phyloP scores from a whole-genome alignment of 2,888 invertebrate species.

The Syrphus vitripennis region DNA sequence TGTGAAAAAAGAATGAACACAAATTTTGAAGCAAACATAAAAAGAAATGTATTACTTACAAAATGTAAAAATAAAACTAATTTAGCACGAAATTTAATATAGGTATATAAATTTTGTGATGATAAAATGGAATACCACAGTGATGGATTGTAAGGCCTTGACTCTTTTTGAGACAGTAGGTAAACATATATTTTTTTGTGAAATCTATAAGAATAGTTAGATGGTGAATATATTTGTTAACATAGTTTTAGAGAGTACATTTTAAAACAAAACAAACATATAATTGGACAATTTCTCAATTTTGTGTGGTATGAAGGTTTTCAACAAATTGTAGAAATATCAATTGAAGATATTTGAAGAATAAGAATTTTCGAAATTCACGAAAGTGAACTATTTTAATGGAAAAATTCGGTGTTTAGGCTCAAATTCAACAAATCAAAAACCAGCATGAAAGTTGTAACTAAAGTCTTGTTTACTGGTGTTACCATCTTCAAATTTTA shows the following conservation, averaged over 20 bases:
- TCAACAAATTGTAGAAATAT: not conserved
- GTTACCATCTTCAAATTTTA: too few species aligned
- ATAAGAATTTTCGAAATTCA: too few species aligned
- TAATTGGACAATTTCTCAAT: not conserved
- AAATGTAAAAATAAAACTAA: not conserved
- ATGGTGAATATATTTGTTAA: not conserved
- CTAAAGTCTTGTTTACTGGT: too few species aligned
- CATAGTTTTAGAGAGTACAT: not conserved
- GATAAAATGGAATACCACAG: conserved; percentile 17
- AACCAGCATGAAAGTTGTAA: too few species aligned
- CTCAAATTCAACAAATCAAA: too few species aligned
- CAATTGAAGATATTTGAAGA: not conserved
- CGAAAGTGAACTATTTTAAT: too few species aligned
- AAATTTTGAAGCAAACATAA: conserved; percentile 7
- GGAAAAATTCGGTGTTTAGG: too few species aligned
- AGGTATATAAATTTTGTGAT: not conserved
- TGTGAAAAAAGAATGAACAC: not conserved
- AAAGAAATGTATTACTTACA: not conserved
- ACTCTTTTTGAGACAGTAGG: not conserved
- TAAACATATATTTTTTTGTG: not conserved
- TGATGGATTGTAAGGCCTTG: not conserved
- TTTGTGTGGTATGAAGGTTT: not conserved
- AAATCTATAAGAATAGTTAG: not conserved
- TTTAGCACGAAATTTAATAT: not conserved
- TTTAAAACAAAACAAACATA: not conserved